Evolutionary conservation across 2,113 vertebrate species (phyloP).

Genomic region (Myrmecobius fasciatus): DNA sequence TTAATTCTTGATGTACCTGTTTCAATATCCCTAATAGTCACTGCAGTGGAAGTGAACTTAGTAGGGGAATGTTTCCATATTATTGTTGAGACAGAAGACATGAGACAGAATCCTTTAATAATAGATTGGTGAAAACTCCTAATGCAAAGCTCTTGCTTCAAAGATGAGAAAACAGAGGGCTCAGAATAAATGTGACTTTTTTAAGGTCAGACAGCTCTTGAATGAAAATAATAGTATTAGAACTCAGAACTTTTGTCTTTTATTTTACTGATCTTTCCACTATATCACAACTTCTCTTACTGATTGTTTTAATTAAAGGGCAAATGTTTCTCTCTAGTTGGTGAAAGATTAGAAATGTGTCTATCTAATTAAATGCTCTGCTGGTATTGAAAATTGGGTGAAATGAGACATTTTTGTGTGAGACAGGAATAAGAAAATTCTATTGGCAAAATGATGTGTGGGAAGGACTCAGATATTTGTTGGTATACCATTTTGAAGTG

Average conservation of each 20-base stretch:
- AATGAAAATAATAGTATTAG: background rate
- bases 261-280: background rate
- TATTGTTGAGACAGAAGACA: slow-evolving; percentile 10
- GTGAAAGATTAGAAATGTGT: background rate
- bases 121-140: background rate
- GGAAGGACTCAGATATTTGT: background rate
- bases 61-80: background rate
- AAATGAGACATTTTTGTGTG: background rate
- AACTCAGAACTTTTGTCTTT: background rate
- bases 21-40: background rate
- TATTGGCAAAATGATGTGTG: background rate
- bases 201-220: background rate
- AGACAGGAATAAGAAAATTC: background rate
- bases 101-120: background rate
- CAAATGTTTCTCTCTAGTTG: background rate
- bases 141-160: background rate
- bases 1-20: background rate
- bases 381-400: background rate
- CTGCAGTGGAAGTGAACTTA: slow-evolving; percentile 21
- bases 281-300: background rate
- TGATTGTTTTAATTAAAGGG: background rate
- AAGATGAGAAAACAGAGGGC: background rate
- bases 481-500: background rate
- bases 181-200: background rate
- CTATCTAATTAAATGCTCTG: background rate